Conservation (phyloP, 2,797 vertebrate genomes). For the Eupleurogrammus muticus region DNA sequence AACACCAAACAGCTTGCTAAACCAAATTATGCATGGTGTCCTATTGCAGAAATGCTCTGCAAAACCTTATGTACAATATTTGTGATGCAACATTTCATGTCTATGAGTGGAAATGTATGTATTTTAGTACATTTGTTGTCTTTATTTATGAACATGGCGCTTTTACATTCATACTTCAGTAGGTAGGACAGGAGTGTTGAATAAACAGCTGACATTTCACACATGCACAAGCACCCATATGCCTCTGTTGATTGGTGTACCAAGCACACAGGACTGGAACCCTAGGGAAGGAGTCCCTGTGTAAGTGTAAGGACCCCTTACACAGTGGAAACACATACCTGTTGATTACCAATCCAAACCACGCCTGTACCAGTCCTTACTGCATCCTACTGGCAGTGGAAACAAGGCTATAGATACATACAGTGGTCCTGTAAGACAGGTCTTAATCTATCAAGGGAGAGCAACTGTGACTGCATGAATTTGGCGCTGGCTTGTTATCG, state of each 20-base stretch:
- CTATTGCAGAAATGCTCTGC: conserved; percentile 56
- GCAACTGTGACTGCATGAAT: conserved; percentile 28
- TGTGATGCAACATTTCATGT: conserved; percentile 45
- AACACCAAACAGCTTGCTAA: conserved; percentile 58
- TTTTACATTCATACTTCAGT: conserved; percentile 1
- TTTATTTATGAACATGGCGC: background rate
- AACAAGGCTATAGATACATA: background rate
- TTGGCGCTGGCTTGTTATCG: conserved; percentile 62
- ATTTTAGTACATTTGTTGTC: conserved; percentile 20
- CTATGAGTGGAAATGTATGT: conserved; percentile 20
- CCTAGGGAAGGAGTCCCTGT: no score
- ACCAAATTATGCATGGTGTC: conserved; percentile 73
- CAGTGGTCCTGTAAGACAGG: conserved; percentile 40
- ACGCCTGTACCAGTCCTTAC: no score
- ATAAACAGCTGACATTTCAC: conserved; percentile 15
- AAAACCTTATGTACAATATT: conserved; percentile 39
- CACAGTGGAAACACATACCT: no score
- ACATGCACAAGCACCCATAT: background rate
- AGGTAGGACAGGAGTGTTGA: background rate
- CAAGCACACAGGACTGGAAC: no score
- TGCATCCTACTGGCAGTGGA: no score
- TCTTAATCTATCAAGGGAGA: conserved; percentile 51
- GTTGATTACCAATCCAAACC: no score
- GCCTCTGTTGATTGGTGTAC: no score
- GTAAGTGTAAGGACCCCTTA: no score